These are phyloP conservation scores for Panagrolaimus sp. DNA, from an alignment of 1,140 invertebrate genomes.

Conservation along the genomic window DNA sequence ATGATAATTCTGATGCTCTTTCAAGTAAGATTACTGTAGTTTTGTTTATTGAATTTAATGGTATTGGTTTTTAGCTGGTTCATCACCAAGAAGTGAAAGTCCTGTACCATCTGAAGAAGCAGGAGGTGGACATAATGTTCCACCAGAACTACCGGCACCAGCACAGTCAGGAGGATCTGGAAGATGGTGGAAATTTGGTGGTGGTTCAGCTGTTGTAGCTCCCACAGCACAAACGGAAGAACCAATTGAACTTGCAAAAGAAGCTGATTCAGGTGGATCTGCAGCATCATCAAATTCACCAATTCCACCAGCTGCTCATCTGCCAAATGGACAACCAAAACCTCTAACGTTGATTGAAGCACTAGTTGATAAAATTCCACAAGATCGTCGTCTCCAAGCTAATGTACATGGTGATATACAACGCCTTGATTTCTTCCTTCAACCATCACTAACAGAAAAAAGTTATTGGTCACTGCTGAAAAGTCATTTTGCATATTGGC, in stretches of 20 bases:
- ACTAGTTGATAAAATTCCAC: not conserved
- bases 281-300: not conserved
- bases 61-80: slow-evolving; percentile 20
- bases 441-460: slow-evolving; percentile 4
- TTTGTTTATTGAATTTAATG: slow-evolving; percentile 2
- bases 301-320: not conserved
- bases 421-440: slow-evolving; percentile 7
- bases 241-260: slow-evolving; percentile 28
- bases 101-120: slow-evolving; percentile 24
- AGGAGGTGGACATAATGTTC: not conserved
- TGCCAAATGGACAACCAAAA: not conserved
- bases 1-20: slow-evolving; percentile 35
- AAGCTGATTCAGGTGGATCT: slow-evolving; percentile 15
- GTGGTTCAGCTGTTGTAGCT: not conserved
- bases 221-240: not conserved
- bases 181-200: not conserved
- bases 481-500: slow-evolving; percentile 28
- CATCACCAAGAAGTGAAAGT: slow-evolving; percentile 34
- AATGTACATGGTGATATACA: not conserved
- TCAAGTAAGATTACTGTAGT: slow-evolving; percentile 22
- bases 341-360: slow-evolving; percentile 4
- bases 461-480: slow-evolving; percentile 32
- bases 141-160: not conserved
- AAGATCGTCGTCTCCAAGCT: not conserved
- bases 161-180: not conserved